A percentile compares a stretch with the other conserved stretches of the same genome.
These are phyloP conservation scores for Alexandromys fortis DNA, from an alignment of 2,113 vertebrate species.

Conservation along the genomic window DNA sequence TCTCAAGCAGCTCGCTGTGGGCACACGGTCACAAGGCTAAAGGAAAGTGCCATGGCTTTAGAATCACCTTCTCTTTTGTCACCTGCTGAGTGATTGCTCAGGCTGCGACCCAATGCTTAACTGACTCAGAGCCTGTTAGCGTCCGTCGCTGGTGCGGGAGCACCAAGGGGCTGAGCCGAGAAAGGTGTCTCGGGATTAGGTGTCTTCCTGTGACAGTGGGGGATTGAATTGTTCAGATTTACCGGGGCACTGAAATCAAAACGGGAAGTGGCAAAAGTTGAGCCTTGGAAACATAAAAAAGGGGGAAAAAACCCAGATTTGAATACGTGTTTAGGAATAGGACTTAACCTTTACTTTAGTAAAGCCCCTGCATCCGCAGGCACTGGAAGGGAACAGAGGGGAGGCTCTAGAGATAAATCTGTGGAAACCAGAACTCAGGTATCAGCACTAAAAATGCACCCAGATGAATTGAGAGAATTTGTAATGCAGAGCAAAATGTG, in stretches of 20 bases:
- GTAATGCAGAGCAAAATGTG: background rate
- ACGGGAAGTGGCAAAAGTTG: background rate
- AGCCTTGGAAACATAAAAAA: background rate
- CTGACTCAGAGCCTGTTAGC: background rate
- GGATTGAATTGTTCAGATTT: background rate
- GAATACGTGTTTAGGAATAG: background rate
- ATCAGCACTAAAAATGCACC: background rate
- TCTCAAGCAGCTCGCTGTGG: background rate
- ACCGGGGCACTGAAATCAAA: background rate
- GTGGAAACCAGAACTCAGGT: background rate
- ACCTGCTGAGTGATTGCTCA: background rate
- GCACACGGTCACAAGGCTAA: background rate
- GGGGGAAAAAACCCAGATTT: background rate
- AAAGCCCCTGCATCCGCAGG: background rate
- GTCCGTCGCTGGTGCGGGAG: too few relatives aligned
- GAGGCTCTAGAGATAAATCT: background rate
- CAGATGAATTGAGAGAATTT: background rate
- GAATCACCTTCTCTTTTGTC: background rate
- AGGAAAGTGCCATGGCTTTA: background rate
- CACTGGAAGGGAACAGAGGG: background rate
- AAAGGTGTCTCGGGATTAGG: background rate
- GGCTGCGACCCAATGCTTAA: background rate
- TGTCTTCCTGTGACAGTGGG: background rate
- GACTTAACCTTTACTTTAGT: background rate
- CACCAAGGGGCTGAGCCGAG: background rate